A percentile compares a stretch with the other conserved stretches of the same genome.
Evolutionary conservation across 2,113 vertebrate genomes (phyloP).

Genomic region (Xerus inauris): DNA sequence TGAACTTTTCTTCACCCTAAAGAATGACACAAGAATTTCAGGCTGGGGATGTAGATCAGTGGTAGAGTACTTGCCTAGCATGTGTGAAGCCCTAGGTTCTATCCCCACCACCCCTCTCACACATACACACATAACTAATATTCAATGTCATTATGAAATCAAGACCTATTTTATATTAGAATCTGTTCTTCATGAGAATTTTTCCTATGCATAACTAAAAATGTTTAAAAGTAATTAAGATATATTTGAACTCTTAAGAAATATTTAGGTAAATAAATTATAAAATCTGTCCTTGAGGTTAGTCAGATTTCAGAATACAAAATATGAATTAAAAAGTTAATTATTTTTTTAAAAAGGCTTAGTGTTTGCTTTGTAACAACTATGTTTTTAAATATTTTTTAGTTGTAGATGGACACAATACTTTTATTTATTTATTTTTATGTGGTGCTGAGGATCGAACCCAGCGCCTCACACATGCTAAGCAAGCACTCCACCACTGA

Average conservation of each 20-base stretch:
- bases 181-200: constrained; percentile 35
- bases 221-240: constrained; percentile 31
- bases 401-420: too few species aligned
- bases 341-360: too few species aligned
- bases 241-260: constrained; percentile 47
- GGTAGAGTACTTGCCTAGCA: background rate
- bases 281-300: constrained; percentile 28
- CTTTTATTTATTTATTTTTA: too few species aligned
- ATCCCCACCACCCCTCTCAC: background rate
- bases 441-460: too few species aligned
- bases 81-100: background rate
- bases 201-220: constrained; percentile 59
- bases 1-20: constrained; percentile 98
- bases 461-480: too few species aligned
- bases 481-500: too few species aligned
- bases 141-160: constrained; percentile 36
- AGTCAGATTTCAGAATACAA: constrained; percentile 42
- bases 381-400: too few species aligned
- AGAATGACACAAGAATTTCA: background rate
- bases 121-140: background rate
- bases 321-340: constrained; percentile 43
- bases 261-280: constrained; percentile 20
- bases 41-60: background rate
- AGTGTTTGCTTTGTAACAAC: too few species aligned
- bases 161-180: constrained; percentile 47